Evolutionary conservation across 2,888 invertebrate genomes (phyloP).

Genomic region (Tetranychus truncatus): DNA sequence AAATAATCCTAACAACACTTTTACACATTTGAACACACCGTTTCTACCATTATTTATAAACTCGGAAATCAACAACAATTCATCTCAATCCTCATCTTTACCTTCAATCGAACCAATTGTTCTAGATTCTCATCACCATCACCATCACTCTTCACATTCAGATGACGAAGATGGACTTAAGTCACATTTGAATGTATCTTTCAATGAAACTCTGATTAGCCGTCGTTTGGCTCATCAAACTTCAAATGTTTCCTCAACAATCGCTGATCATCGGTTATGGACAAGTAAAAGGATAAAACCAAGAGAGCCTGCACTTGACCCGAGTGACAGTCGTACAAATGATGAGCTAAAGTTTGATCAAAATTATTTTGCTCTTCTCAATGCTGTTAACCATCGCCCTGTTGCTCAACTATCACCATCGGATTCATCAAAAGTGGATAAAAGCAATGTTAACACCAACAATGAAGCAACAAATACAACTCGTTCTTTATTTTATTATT

Average conservation of each 20-base stretch:
- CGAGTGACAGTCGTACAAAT: background rate
- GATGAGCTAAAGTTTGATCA: constrained; percentile 14
- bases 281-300: background rate
- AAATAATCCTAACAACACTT: background rate
- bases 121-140: background rate
- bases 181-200: background rate
- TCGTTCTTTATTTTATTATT: constrained; percentile 13
- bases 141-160: background rate
- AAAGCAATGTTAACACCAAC: background rate
- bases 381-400: constrained; percentile 17
- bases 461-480: background rate
- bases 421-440: background rate
- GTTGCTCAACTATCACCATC: background rate
- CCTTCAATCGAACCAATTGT: background rate
- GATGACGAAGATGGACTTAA: background rate
- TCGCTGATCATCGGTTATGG: background rate
- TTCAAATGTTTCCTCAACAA: background rate
- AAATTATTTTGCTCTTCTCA: constrained; percentile 17
- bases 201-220: background rate
- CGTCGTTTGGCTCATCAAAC: background rate
- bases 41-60: background rate
- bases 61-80: background rate
- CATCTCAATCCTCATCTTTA: background rate
- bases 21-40: background rate
- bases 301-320: background rate